Evolutionary conservation across 2,797 vertebrate species (phyloP).

Genomic region (Chromis chromis): DNA sequence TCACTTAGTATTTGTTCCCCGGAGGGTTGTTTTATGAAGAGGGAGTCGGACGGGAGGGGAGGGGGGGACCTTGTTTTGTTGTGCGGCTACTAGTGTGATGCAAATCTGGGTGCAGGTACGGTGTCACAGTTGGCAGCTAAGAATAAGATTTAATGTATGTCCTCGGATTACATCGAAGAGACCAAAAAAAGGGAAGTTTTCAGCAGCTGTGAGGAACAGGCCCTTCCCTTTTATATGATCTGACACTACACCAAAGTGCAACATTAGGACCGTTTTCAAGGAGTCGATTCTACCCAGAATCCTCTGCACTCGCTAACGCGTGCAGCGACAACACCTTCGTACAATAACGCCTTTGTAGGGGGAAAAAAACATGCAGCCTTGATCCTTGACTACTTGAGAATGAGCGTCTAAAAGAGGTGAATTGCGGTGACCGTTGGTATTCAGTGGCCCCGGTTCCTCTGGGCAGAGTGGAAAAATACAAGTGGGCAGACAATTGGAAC

Average conservation of each 20-base stretch:
- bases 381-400: conserved; percentile 46
- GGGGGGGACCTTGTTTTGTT: conserved; percentile 66
- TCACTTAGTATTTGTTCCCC: conserved; percentile 77
- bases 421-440: conserved; percentile 39
- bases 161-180: conserved; percentile 13
- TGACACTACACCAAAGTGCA: conserved; percentile 43
- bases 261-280: conserved; percentile 42
- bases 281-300: conserved; percentile 42
- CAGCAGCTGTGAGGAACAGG: conserved; percentile 38
- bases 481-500: conserved; percentile 47
- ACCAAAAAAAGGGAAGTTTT: conserved; percentile 14
- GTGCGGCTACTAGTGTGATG: conserved; percentile 42
- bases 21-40: conserved; percentile 67
- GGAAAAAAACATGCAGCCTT: conserved; percentile 42
- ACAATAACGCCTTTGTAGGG: conserved; percentile 11
- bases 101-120: conserved; percentile 50
- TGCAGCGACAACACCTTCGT: conserved; percentile 31
- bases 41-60: not conserved
- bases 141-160: conserved; percentile 36
- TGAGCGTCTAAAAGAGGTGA: conserved; percentile 32
- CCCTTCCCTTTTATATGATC: conserved; percentile 32
- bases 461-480: conserved; percentile 40
- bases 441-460: conserved; percentile 31
- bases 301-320: conserved; percentile 4
- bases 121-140: conserved; percentile 37